phyloP scores from a whole-genome alignment of 92 coral and sea anemone genomes.

The Plumapathes pennacea region DNA sequence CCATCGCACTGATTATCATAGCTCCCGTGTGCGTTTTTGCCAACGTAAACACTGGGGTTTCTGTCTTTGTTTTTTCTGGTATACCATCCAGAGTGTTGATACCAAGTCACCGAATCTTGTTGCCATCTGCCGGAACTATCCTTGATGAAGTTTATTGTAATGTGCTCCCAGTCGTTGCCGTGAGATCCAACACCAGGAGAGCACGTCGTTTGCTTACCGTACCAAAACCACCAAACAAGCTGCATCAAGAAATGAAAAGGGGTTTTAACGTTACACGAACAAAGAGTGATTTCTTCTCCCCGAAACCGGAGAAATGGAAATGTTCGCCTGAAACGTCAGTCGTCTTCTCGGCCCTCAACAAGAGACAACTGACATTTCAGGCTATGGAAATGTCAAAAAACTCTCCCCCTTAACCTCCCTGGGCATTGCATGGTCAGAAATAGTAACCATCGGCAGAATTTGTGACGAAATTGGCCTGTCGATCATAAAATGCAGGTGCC shows the following conservation, averaged over 20 bases:
- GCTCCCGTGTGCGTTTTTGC: conserved; percentile 14
- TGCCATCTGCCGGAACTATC: background rate
- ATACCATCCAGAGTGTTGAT: conserved; percentile 25
- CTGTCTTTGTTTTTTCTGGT: conserved; percentile 2
- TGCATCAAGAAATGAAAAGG: background rate
- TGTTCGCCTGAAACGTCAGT: too few species aligned
- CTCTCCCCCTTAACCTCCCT: too few species aligned
- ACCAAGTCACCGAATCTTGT: conserved; percentile 29
- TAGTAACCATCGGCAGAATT: too few species aligned
- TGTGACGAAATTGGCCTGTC: too few species aligned
- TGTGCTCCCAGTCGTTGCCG: conserved; percentile 32
- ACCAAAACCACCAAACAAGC: conserved; percentile 16
- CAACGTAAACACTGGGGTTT: conserved; percentile 10
- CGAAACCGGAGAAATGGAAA: too few species aligned
- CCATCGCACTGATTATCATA: conserved; percentile 30
- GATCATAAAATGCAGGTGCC: too few species aligned
- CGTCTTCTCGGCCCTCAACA: too few species aligned
- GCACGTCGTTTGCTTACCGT: conserved; percentile 7
- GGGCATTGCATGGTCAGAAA: too few species aligned
- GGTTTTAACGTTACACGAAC: background rate
- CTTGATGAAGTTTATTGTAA: conserved; percentile 34
- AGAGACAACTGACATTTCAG: too few species aligned
- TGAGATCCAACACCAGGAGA: background rate
- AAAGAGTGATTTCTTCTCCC: too few species aligned
- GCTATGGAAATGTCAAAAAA: too few species aligned